phyloP scores from a whole-genome alignment of 2,888 invertebrate genomes.

The Gerris lacustris region DNA sequence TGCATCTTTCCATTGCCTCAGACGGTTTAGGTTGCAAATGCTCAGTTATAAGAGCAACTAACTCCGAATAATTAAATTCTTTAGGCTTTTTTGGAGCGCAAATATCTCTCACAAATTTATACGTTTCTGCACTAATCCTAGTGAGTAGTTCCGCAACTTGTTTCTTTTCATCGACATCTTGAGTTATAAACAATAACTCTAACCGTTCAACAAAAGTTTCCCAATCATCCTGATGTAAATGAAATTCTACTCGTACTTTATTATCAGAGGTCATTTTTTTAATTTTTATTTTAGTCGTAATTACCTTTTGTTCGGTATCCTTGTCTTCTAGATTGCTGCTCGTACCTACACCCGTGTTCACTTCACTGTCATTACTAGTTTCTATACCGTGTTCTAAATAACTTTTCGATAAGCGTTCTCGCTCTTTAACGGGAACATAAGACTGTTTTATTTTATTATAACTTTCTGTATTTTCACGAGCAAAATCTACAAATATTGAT shows the following conservation, averaged over 20 bases:
- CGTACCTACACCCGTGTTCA: no score
- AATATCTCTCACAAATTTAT: not conserved
- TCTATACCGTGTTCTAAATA: no score
- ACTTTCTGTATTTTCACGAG: no score
- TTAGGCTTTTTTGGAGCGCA: not conserved
- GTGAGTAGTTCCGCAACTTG: not conserved
- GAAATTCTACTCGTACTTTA: conserved; percentile 1
- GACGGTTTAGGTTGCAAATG: not conserved
- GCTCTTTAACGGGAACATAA: no score
- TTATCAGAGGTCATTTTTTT: not conserved
- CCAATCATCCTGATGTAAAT: not conserved
- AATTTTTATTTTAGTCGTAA: no score
- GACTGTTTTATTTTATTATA: no score
- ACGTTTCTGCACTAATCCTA: not conserved
- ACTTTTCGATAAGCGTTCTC: no score
- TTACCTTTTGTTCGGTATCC: no score
- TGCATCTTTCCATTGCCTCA: not conserved
- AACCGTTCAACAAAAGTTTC: not conserved
- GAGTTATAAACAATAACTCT: not conserved
- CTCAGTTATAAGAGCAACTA: not conserved
- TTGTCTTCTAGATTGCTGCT: no score
- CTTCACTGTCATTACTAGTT: no score
- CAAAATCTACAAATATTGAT: no score
- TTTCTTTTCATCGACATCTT: not conserved
- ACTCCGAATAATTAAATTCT: not conserved